Base-by-base conservation (phyloP, 2,797 vertebrate genomes). In the Odontamblyopus rebecca region DNA sequence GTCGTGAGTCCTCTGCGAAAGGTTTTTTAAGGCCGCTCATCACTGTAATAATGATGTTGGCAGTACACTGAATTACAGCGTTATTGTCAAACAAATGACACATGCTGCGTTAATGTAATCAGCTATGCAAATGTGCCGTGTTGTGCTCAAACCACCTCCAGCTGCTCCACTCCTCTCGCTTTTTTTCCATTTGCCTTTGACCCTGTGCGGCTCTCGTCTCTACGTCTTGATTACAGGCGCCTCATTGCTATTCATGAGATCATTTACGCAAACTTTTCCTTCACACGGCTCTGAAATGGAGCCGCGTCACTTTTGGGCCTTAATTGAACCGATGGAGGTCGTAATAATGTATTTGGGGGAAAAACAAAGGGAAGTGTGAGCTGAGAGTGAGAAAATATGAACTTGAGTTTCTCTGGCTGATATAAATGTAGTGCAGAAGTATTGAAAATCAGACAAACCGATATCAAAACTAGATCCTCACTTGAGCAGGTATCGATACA, bases 231-330 rank as follows among this genome's bases (percentile, higher is more conserved):
- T 82, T 72, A 73, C 30, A 35, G 54, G 76, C 56, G 29, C 64
- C 67, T 82, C 78, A 86, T 88, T 90, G 73, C 73, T 75, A 91
- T 90, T 88, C 82, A 81, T 61, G 63, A 73, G 69, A 70, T 38
- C 56, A 72, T 23, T 62, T 70, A 73, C 56, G 74, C 74, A 72
- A 61, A 73, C 73, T 68, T 78, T 69, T 75, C 63, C 72, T 83
- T 83, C 72, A 62, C 77, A 72, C 73, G 83, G 84, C 84, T 80
- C 83, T 2, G 44, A 79, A 81, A 78, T 26, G 67, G 75, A 69
- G 84, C 83, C 82, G 85, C 88, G 85, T 89, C 80, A 78, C 66
- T 62, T 62, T 38, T 38, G 30, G 9, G 23, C n/a, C 11, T 44
- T 44, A n/a, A 63, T 26, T 63, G 35, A 44, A 63, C 35, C 26